Evolutionary conservation across 2,888 invertebrate species (phyloP).

Genomic region (Neuroscelio doddi): DNA sequence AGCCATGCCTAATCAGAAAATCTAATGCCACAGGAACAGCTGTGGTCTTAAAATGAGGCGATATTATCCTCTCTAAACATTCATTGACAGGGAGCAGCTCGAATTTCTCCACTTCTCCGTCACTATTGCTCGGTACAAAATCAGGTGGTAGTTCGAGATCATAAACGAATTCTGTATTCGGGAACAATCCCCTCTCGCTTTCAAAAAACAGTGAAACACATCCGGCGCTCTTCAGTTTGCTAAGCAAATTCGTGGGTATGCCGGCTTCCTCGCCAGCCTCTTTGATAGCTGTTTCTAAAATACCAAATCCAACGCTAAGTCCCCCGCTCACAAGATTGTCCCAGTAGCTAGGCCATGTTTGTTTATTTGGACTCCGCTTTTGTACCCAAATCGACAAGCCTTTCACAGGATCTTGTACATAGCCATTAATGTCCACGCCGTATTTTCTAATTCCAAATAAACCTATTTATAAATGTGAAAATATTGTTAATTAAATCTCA

Average conservation of each 20-base stretch:
- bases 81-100: slow-evolving; percentile 88
- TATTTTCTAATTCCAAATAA: slow-evolving; percentile 95
- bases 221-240: slow-evolving; percentile 84
- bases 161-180: slow-evolving; percentile 95
- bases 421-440: slow-evolving; percentile 96
- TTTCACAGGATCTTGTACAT: slow-evolving; percentile 86
- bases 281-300: slow-evolving; percentile 91
- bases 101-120: slow-evolving; percentile 95
- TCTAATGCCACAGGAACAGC: slow-evolving; percentile 93
- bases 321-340: slow-evolving; percentile 98
- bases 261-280: slow-evolving; percentile 97
- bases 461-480: slow-evolving; percentile 67
- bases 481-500: background rate
- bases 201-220: slow-evolving; percentile 94
- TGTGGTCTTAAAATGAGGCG: slow-evolving; percentile 93
- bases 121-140: slow-evolving; percentile 93
- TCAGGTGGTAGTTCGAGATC: slow-evolving; percentile 92
- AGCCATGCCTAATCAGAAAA: slow-evolving; percentile 92
- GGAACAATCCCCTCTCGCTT: slow-evolving; percentile 93
- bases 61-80: slow-evolving; percentile 85
- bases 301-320: slow-evolving; percentile 89
- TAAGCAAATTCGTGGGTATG: slow-evolving; percentile 84
- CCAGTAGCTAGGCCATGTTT: slow-evolving; percentile 97
- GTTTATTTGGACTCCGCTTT: slow-evolving; percentile 90
- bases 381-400: slow-evolving; percentile 95